These are phyloP conservation scores for Anthopleura xanthogrammica DNA, from an alignment of 92 coral and sea anemone genomes.

Conservation along the genomic window DNA sequence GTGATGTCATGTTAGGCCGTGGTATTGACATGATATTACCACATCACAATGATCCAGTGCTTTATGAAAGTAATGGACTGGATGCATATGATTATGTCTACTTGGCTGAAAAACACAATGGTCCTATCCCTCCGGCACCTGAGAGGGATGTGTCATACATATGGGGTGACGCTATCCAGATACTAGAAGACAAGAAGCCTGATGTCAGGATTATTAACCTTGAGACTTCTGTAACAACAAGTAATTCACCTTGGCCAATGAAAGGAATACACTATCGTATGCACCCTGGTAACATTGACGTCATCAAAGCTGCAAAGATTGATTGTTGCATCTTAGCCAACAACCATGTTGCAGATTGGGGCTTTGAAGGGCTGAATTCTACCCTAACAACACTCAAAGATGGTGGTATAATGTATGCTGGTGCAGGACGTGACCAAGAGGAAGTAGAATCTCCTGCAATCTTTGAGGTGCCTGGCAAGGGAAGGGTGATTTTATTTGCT, in stretches of 20 bases:
- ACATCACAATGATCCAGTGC: conserved; percentile 61
- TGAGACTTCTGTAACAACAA: conserved; percentile 79
- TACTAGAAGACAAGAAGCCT: conserved; percentile 66
- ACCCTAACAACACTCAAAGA: conserved; percentile 57
- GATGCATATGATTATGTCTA: conserved; percentile 75
- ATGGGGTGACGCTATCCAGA: conserved; percentile 77
- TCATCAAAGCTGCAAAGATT: conserved; percentile 66
- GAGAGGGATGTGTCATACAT: conserved; percentile 69
- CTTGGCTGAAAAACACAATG: conserved; percentile 71
- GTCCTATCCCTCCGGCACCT: conserved; percentile 61
- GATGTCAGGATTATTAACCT: conserved; percentile 75
- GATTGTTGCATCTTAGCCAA: conserved; percentile 79
- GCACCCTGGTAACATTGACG: conserved; percentile 80
- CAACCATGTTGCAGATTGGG: conserved; percentile 88
- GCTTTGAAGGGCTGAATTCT: conserved; percentile 67
- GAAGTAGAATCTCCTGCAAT: conserved; percentile 73
- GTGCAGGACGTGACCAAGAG: conserved; percentile 60
- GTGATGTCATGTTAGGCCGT: conserved; percentile 89
- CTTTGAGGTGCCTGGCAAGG: conserved; percentile 47
- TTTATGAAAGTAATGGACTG: conserved; percentile 75
- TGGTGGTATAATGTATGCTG: conserved; percentile 59
- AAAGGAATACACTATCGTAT: conserved; percentile 86
- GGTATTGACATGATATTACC: conserved; percentile 84
- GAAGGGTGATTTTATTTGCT: conserved; percentile 75
- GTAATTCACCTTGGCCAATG: conserved; percentile 78